phyloP scores from a whole-genome alignment of 2,113 vertebrate species.

The Eleginops maclovinus region DNA sequence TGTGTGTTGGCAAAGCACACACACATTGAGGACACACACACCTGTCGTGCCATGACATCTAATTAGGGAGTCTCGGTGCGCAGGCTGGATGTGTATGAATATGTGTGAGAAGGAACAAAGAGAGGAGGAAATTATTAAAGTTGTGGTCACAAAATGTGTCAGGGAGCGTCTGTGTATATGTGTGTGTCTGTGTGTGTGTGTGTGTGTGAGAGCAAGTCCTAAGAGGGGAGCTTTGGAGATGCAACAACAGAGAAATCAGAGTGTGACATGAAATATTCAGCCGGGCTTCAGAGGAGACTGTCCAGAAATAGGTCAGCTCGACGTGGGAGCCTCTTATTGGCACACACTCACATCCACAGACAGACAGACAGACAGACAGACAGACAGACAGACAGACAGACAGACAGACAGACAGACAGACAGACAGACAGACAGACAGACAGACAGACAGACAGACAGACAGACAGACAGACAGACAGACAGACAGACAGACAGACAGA shows the following conservation, averaged over 20 bases:
- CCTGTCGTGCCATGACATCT: slow-evolving; percentile 32
- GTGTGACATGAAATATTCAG: slow-evolving; percentile 81
- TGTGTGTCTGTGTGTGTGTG: slow-evolving; percentile 37
- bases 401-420: background rate
- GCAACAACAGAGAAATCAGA: slow-evolving; percentile 74
- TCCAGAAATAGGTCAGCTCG: slow-evolving; percentile 79
- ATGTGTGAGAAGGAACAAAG: slow-evolving; percentile 2
- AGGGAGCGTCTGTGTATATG: slow-evolving; percentile 32
- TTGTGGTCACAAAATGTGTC: slow-evolving; percentile 32
- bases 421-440: slow-evolving; percentile 3
- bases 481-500: background rate
- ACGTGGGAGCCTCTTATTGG: slow-evolving; percentile 42
- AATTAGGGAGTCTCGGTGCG: slow-evolving; percentile 53
- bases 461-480: background rate
- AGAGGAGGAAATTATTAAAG: slow-evolving; percentile 1
- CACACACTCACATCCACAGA: slow-evolving; percentile 21
- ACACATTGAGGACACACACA: slow-evolving; percentile 9
- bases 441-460: background rate
- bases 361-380: slow-evolving; percentile 24
- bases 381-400: slow-evolving; percentile 17
- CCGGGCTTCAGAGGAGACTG: slow-evolving; percentile 70
- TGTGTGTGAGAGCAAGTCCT: slow-evolving; percentile 29
- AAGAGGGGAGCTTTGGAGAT: slow-evolving; percentile 39
- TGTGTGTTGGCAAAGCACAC: slow-evolving; percentile 4
- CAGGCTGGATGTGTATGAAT: slow-evolving; percentile 3